Evolutionary conservation across 2,797 vertebrate species (phyloP), one percentile per base, ranked within the genome.

Genomic region (Siniperca obscura): DNA sequence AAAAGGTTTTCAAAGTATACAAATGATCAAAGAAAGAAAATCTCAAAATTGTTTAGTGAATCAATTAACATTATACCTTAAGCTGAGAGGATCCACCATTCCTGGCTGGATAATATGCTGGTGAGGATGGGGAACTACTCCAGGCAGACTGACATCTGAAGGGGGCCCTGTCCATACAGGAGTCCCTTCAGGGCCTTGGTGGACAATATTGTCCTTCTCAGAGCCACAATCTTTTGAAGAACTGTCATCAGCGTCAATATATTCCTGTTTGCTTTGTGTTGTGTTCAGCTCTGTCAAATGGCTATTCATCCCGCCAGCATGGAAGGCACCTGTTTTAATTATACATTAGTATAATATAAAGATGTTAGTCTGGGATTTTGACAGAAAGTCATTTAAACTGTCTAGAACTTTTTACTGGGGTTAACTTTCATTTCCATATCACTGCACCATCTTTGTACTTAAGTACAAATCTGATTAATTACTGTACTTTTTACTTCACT

Each of bases 41-140:
- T 38, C 14, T 38, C 5, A 65, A 30, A 55, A 19, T 27, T 13
- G n/a, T 55, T n/a, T 4, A 44, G 66, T 22, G 69, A 19, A 48
- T 59, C 12, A 74, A 62, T 64, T 4, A n/a, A 53, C 27, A 17
- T 70, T 70, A 7, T 81, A 89, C n/a, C 83, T 77, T 40, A 80
- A 42, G 56, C 67, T 84, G 38, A 74, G 66, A 27, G 82, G 73
- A 16, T 89, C 80, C 25, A 78, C 12, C 36, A 72, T 57, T 46
- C 57, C 64, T 56, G 68, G 21, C 22, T 65, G 62, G 64, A 73
- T 12, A 42, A 21, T n/a, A 22, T 74, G 56, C 16, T 77, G 72
- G 11, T 71, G 61, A 75, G 10, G 69, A 67, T 72, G 50, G 52
- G 74, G 75, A 14, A 25, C 21, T 34, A 30, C 12, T 42, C 14